These are phyloP conservation scores for Drosophila setosimentum DNA, from an alignment of 2,888 invertebrate genomes.

Conservation along the genomic window DNA sequence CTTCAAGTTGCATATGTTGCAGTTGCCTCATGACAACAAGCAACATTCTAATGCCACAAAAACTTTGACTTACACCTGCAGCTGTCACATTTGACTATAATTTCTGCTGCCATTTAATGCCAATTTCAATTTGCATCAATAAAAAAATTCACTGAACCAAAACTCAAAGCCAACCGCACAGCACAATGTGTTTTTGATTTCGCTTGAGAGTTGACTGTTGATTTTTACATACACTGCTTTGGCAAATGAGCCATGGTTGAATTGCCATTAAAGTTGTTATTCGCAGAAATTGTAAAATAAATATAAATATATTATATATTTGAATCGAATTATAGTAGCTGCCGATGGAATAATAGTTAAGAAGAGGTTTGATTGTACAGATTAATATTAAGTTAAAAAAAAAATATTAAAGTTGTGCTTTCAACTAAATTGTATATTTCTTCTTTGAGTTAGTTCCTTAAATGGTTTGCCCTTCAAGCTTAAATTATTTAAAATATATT, in stretches of 20 bases:
- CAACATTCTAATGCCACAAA: conserved; percentile 31
- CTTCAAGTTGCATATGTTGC: conserved; percentile 11
- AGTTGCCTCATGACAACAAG: neutral
- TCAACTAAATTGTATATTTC: neutral
- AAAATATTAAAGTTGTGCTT: neutral
- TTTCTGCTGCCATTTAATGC: conserved; percentile 45
- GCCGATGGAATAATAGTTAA: neutral
- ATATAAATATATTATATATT: neutral
- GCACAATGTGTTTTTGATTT: conserved; percentile 20
- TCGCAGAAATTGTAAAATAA: neutral
- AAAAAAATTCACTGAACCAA: conserved; percentile 39
- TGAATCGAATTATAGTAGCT: neutral
- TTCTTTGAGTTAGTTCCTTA: neutral
- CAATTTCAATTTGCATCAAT: conserved; percentile 66
- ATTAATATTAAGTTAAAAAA: neutral
- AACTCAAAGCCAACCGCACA: conserved; percentile 38
- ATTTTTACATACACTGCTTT: conserved; percentile 19
- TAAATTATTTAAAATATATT: neutral
- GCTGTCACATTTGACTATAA: conserved; percentile 19
- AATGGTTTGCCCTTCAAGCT: neutral
- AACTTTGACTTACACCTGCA: conserved; percentile 40
- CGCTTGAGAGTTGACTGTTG: conserved; percentile 10
- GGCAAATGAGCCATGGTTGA: neutral
- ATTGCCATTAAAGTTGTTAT: neutral
- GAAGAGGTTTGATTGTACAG: neutral